These are phyloP conservation scores for Lasiurus cinereus DNA, from an alignment of 2,113 vertebrate species.

Conservation along the genomic window DNA sequence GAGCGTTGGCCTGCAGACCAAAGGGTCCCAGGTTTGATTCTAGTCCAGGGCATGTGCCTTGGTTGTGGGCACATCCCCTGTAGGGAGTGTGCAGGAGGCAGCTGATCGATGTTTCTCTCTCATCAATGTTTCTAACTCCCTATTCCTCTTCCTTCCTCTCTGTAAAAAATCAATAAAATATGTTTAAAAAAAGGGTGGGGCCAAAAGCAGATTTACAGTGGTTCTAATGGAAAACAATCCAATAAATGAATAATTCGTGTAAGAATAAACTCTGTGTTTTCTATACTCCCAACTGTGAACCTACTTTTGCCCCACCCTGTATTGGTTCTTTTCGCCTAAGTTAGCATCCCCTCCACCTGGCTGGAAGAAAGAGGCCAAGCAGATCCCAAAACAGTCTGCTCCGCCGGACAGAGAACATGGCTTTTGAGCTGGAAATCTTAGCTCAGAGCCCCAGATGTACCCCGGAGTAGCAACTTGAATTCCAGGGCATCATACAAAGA, in stretches of 20 bases:
- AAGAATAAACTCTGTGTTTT: not conserved
- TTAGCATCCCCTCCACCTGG: not conserved
- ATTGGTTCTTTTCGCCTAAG: not conserved
- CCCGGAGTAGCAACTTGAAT: not conserved
- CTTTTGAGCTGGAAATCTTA: not conserved
- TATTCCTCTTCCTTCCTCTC: too few relatives aligned
- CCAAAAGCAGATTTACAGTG: not conserved
- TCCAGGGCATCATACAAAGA: not conserved
- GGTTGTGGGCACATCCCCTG: too few relatives aligned
- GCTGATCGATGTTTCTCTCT: too few relatives aligned
- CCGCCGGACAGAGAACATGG: fast-evolving
- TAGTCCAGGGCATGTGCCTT: too few relatives aligned
- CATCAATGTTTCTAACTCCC: too few relatives aligned
- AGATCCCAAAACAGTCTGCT: not conserved
- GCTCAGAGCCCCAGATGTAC: fast-evolving
- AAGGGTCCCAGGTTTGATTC: too few relatives aligned
- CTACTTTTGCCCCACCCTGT: not conserved
- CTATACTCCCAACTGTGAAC: not conserved
- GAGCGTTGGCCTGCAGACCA: too few relatives aligned
- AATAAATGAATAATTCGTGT: not conserved
- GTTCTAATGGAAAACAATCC: not conserved
- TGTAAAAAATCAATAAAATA: too few relatives aligned
- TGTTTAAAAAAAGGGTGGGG: not conserved
- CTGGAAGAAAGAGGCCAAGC: not conserved
- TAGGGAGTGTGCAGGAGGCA: too few relatives aligned